These are phyloP conservation scores for Tetanocera ferruginea DNA, from an alignment of 2,888 invertebrate species.

Conservation along the genomic window DNA sequence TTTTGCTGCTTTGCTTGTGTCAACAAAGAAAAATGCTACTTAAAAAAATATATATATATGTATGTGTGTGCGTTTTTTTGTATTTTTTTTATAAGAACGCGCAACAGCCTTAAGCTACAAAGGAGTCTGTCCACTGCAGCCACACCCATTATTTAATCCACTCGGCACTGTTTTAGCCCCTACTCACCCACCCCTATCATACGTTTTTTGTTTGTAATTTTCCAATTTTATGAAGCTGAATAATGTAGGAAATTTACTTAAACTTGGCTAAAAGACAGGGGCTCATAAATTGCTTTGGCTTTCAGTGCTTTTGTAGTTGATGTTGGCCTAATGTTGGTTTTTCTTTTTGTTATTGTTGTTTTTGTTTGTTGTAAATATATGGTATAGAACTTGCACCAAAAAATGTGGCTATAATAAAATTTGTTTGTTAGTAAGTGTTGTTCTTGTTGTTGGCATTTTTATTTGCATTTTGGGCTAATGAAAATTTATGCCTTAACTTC, in stretches of 20 bases:
- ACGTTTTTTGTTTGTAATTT: not conserved
- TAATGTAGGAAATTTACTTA: not conserved
- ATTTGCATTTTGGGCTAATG: conserved; percentile 20
- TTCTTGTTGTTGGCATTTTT: conserved; percentile 2
- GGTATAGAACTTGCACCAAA: not conserved
- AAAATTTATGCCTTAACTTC: conserved; percentile 17
- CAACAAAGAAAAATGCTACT: no score
- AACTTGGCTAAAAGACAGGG: not conserved
- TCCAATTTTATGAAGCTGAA: not conserved
- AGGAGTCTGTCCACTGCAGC: no score
- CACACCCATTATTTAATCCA: no score
- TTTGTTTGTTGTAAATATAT: not conserved
- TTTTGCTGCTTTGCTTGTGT: no score
- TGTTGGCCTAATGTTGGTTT: not conserved
- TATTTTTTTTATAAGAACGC: no score
- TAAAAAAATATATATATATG: no score
- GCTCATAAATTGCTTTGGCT: not conserved
- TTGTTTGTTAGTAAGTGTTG: conserved; percentile 1
- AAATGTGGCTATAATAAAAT: not conserved
- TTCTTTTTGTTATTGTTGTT: not conserved
- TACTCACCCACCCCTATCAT: no score
- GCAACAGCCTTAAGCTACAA: no score
- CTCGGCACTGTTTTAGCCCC: no score
- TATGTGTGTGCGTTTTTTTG: no score
- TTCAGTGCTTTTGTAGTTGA: not conserved